Base-by-base conservation (phyloP, 1,140 invertebrate genomes). In the Charaxes varanes region DNA sequence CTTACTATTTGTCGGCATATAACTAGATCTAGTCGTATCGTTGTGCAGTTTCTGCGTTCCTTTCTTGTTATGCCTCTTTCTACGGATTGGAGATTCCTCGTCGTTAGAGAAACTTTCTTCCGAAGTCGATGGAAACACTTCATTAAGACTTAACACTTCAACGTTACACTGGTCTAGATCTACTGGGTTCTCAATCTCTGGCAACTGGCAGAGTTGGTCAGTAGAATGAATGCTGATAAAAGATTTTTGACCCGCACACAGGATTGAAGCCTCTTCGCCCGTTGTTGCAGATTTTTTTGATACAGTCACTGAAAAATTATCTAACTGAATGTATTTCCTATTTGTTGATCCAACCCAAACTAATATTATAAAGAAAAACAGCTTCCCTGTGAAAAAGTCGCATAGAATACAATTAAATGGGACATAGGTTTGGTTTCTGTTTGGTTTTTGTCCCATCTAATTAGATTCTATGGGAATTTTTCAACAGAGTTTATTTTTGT, bases 211-310 rank as follows among this genome's bases (percentile, higher is more conserved):
- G 10, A 73, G 41, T n/a, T 74, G 71, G 40, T 83, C 79, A 5
- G 77, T 83, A n/a, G 77, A 81, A 23, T 83, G 79, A 40, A 83
- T 83, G 45, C 74, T 81, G 22, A 81, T 81, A 36, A 81, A 83
- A 3, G 79, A 83, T 34, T 70, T 78, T 15, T 83, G 74, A 13
- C 61, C 67, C 11, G 54, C 53, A 37, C 65, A 72, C 41, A 62
- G 43, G 4, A 48, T 41, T 0, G 55, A 41, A 13, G 61, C 56
- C 12, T 59, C 63, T 45, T 70, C 67, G 15, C 51, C 51, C 2
- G 63, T 51, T 8, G 41, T 24, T 13, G 68, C 72, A 3, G 64
- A 45, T 47, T 80, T 78, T 37, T 79, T 77, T 31, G 73, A 69
- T 32, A 77, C 65, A 13, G 73, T 83, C 21, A 83, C 79, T 80